Conservation (phyloP, 2,113 vertebrate species). For the Paramormyrops kingsleyae region DNA sequence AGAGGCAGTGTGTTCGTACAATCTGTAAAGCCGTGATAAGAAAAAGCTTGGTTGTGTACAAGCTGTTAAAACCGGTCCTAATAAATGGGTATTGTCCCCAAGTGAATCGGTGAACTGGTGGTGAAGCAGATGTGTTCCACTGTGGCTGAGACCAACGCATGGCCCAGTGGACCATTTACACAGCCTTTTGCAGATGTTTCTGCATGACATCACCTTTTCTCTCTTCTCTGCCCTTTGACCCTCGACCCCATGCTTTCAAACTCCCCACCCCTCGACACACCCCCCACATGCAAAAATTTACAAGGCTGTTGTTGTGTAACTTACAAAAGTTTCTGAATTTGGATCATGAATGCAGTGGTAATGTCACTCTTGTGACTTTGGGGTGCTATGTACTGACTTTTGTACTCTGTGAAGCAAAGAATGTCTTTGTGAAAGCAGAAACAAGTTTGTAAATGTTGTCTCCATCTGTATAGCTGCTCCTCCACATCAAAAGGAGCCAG, state of each 20-base stretch:
- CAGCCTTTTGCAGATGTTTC: constrained; percentile 9
- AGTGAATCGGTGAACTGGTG: neutral
- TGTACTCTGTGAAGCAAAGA: neutral
- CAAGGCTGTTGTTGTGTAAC: neutral
- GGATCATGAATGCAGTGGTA: neutral
- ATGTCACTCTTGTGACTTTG: neutral
- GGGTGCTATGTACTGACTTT: neutral
- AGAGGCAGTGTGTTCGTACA: neutral
- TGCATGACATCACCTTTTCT: constrained; percentile 12
- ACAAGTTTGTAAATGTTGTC: neutral
- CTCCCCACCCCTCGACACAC: neutral
- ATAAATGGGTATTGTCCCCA: neutral
- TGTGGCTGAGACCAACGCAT: neutral
- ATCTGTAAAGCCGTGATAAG: neutral
- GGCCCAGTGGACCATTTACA: neutral
- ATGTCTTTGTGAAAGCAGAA: neutral
- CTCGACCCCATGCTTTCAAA: neutral
- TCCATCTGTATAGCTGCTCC: neutral
- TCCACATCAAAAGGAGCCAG: neutral
- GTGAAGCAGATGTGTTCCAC: constrained; percentile 2
- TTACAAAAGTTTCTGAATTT: neutral
- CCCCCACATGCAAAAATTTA: neutral
- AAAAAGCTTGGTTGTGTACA: neutral
- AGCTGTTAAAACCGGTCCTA: neutral
- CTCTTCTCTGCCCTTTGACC: neutral